Percentiles rank a stretch among this genome's conserved stretches.
These are phyloP conservation scores for Zaprionus taronus DNA, from an alignment of 1,140 invertebrate species.

Conservation along the genomic window DNA sequence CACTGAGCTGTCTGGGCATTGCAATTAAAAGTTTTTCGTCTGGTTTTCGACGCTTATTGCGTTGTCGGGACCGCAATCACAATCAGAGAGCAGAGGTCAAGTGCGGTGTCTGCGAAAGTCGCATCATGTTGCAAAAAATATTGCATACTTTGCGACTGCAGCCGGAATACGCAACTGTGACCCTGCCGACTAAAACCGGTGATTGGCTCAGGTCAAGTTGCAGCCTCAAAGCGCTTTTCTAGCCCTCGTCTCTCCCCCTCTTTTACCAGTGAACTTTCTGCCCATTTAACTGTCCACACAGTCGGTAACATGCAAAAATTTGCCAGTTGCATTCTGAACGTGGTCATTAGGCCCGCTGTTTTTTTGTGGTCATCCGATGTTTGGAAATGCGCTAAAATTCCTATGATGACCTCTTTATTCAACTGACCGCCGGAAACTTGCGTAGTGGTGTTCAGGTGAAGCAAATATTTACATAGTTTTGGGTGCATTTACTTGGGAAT, in stretches of 20 bases:
- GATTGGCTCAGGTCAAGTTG: constrained; percentile 65
- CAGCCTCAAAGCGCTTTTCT: background rate
- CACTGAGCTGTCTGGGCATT: constrained; percentile 17
- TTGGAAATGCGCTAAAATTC: constrained; percentile 60
- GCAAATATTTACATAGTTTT: no score
- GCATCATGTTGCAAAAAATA: constrained; percentile 21
- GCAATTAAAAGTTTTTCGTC: constrained; percentile 76
- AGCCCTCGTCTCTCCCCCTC: background rate
- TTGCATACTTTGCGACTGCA: constrained; percentile 26
- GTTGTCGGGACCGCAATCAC: constrained; percentile 70
- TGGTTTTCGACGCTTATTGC: constrained; percentile 69
- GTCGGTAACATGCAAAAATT: constrained; percentile 41
- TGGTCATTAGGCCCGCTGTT: background rate
- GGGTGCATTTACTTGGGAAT: no score
- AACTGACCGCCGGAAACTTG: no score
- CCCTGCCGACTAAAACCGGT: constrained; percentile 19
- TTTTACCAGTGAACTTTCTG: background rate
- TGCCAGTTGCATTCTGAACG: constrained; percentile 43
- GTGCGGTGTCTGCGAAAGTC: constrained; percentile 45
- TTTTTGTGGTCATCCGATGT: constrained; percentile 15
- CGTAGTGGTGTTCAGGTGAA: no score
- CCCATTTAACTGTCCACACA: constrained; percentile 67
- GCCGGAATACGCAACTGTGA: constrained; percentile 46
- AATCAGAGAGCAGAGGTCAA: constrained; percentile 65
- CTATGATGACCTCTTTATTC: constrained; percentile 59